Evolutionary conservation across 1,140 invertebrate genomes (phyloP).

Genomic region (Paralvinella palmiformis): DNA sequence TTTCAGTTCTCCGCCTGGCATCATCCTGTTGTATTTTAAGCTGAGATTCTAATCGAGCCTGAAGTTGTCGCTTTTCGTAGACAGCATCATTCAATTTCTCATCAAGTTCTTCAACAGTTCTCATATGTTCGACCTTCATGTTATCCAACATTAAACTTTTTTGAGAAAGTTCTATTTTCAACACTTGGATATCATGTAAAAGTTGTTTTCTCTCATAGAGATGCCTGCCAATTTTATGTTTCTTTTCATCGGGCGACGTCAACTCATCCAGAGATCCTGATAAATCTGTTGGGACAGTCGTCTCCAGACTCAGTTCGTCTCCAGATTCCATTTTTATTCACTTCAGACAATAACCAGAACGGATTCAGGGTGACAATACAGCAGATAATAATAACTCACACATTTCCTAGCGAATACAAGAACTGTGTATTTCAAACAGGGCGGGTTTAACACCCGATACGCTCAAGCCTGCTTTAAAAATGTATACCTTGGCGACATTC

Average conservation of each 20-base stretch:
- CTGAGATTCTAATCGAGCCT: constrained; percentile 43
- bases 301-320: constrained; percentile 25
- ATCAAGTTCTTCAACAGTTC: constrained; percentile 46
- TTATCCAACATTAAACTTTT: constrained; percentile 25
- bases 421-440: background rate
- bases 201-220: constrained; percentile 44
- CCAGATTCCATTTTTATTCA: constrained; percentile 20
- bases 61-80: constrained; percentile 48
- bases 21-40: constrained; percentile 46
- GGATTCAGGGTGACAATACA: background rate
- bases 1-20: constrained; percentile 38
- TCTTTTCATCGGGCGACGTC: constrained; percentile 1
- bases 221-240: constrained; percentile 19
- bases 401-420: background rate
- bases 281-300: constrained; percentile 23
- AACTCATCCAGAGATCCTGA: constrained; percentile 19
- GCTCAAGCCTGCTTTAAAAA: too few species aligned
- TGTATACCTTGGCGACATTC: background rate
- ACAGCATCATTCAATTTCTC: constrained; percentile 46
- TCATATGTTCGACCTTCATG: constrained; percentile 42
- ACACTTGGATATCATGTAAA: constrained; percentile 46
- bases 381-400: background rate
- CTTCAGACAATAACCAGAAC: background rate
- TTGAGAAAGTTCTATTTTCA: constrained; percentile 50
- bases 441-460: background rate